phyloP scores from a whole-genome alignment of 2,888 invertebrate genomes.

The Drosophila niveifrons region DNA sequence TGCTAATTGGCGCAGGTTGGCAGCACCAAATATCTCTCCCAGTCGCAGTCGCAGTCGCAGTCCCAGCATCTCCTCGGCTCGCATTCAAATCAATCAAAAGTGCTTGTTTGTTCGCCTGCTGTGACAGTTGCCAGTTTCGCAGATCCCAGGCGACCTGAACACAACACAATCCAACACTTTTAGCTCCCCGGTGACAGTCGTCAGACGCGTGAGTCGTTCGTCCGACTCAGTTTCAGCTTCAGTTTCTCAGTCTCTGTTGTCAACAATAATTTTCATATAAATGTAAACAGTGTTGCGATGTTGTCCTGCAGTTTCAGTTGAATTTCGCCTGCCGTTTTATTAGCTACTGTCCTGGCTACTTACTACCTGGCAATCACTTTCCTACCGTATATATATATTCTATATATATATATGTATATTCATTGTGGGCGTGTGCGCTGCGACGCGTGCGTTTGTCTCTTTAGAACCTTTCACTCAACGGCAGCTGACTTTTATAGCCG shows the following conservation, averaged over 20 bases:
- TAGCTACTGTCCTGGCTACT: conserved; percentile 37
- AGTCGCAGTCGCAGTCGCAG: neutral
- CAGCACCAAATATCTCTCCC: conserved; percentile 51
- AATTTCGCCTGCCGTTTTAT: conserved; percentile 48
- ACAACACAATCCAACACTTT: conserved; percentile 46
- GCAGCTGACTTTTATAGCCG: conserved; percentile 72
- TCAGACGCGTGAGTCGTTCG: neutral
- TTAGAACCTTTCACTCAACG: conserved; percentile 47
- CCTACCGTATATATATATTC: neutral
- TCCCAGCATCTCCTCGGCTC: neutral
- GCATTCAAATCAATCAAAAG: conserved; percentile 78
- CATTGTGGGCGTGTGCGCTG: conserved; percentile 60
- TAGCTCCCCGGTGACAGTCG: conserved; percentile 50
- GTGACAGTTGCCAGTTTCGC: conserved; percentile 44
- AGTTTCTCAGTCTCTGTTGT: conserved; percentile 34
- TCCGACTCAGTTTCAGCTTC: neutral
- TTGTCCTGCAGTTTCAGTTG: conserved; percentile 59
- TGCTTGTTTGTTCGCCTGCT: conserved; percentile 68
- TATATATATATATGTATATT: conserved; percentile 15
- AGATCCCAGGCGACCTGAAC: conserved; percentile 56
- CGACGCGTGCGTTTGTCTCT: conserved; percentile 57
- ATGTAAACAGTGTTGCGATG: conserved; percentile 64
- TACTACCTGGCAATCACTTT: conserved; percentile 45
- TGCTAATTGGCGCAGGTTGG: conserved; percentile 77
- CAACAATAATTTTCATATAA: conserved; percentile 65